Base-by-base conservation (phyloP, 2,113 vertebrate genomes). In the Poecilia latipinna region DNA sequence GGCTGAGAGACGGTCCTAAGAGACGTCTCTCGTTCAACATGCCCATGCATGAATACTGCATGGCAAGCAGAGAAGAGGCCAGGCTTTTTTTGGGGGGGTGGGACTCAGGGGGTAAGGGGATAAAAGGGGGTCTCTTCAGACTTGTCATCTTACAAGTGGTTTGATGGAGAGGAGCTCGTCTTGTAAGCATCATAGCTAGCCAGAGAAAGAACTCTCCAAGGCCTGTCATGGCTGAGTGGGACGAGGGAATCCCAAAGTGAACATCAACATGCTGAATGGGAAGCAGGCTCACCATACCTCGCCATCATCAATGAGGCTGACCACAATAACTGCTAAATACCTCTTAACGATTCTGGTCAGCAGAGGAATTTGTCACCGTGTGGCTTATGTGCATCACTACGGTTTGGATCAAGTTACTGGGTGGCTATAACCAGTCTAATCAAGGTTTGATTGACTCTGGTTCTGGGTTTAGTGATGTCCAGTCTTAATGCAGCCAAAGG, bases 31-130 rank as follows among this genome's bases (percentile, higher is more conserved):
- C 61, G 70, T 75, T 86, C 66, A 71, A 72, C 69, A 77, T 66
- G 61, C 51, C 73, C 70, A 48, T 4, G 72, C 75, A 88, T 86
- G 79, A 88, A 89, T 83, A 77, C 64, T 86, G 82, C 78, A 83
- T 70, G 71, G 54, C 26, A 11, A 48, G 66, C 61, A 19, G 60
- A 32, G 39, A 64, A 61, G 44, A 74, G 63, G 72, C 39, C 74
- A 15, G n/a, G 57, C 51, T 82, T 17, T 48, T 48, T 81, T n/a
- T 37, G 65, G 31, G 72, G 35, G 29, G 29, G 29, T 3, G 29
- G 29, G 35, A 8, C 1, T 10, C 8, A 2, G 35, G 35, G 35
- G 35, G 35, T 37, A 2, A 37, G 35, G 35, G 35, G 10, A 37
- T 37, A 37, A 37, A 37, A 42, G 24, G 51, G 24, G 51, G 22